A percentile compares a stretch with the other conserved stretches of the same genome.
Conservation (phyloP, 1,140 invertebrate species). For the Hyphantria cunea region DNA sequence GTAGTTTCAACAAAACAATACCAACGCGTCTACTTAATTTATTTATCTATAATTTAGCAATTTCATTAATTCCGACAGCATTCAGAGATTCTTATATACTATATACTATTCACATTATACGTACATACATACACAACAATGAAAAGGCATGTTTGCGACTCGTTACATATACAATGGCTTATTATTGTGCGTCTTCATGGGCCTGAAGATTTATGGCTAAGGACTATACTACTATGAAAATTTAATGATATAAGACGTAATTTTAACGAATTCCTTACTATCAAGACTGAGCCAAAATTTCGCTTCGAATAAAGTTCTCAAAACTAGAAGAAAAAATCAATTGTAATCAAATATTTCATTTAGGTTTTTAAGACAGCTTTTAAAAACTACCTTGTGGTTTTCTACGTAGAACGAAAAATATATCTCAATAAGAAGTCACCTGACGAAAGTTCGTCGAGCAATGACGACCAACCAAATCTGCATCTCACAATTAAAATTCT, state of each 20-base stretch:
- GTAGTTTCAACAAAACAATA: conserved; percentile 7
- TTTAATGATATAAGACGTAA: not conserved
- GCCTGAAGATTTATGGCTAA: not conserved
- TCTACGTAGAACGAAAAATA: no score
- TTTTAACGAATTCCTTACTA: not conserved
- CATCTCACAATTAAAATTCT: no score
- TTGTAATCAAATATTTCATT: no score
- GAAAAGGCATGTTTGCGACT: conserved; percentile 58
- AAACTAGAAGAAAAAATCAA: no score
- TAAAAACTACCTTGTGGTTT: no score
- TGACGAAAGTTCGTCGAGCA: no score
- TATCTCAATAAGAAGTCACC: no score
- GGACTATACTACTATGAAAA: not conserved
- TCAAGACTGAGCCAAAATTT: no score
- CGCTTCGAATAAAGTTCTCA: no score
- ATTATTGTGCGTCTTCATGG: conserved; percentile 16
- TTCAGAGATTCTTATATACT: conserved; percentile 59
- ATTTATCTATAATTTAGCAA: conserved; percentile 29
- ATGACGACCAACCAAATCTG: no score
- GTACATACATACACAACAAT: conserved; percentile 51
- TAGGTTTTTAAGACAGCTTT: no score
- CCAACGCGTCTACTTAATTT: conserved; percentile 19
- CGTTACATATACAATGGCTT: conserved; percentile 25
- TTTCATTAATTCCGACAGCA: conserved; percentile 23
- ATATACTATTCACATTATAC: conserved; percentile 42